A percentile compares a stretch with the other conserved stretches of the same genome.
phyloP scores from a whole-genome alignment of 2,888 invertebrate genomes.

The Thumatha senex region DNA sequence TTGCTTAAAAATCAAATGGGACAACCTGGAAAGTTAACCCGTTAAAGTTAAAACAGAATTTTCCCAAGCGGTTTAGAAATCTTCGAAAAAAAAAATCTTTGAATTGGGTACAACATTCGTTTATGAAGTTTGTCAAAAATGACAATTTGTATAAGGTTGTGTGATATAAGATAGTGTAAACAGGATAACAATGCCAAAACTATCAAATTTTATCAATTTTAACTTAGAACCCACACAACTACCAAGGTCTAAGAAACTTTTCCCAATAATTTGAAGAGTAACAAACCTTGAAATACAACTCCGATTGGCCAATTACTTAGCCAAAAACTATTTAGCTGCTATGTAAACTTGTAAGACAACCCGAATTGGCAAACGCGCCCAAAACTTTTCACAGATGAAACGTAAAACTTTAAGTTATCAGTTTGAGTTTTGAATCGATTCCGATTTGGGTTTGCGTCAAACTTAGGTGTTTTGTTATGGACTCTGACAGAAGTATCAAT shows the following conservation, averaged over 20 bases:
- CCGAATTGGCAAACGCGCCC: slow-evolving; percentile 33
- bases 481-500: slow-evolving; percentile 35
- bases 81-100: too few relatives aligned
- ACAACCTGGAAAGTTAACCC: too few relatives aligned
- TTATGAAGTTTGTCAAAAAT: too few relatives aligned
- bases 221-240: not conserved
- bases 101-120: too few relatives aligned
- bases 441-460: slow-evolving; percentile 28
- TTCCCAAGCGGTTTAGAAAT: too few relatives aligned
- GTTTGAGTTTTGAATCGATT: slow-evolving; percentile 36
- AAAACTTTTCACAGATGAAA: slow-evolving; percentile 36
- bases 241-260: slow-evolving; percentile 4
- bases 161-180: too few relatives aligned
- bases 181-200: too few relatives aligned
- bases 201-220: too few relatives aligned
- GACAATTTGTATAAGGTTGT: too few relatives aligned
- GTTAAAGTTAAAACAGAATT: too few relatives aligned
- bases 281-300: slow-evolving; percentile 24
- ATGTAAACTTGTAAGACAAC: slow-evolving; percentile 32
- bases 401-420: slow-evolving; percentile 39
- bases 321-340: slow-evolving; percentile 30
- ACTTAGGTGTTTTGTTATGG: slow-evolving; percentile 39
- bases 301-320: slow-evolving; percentile 34
- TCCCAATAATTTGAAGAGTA: not conserved
- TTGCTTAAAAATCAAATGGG: too few relatives aligned